Base-by-base conservation (phyloP, 2,797 vertebrate genomes). In the Brotogeris chrysoptera region DNA sequence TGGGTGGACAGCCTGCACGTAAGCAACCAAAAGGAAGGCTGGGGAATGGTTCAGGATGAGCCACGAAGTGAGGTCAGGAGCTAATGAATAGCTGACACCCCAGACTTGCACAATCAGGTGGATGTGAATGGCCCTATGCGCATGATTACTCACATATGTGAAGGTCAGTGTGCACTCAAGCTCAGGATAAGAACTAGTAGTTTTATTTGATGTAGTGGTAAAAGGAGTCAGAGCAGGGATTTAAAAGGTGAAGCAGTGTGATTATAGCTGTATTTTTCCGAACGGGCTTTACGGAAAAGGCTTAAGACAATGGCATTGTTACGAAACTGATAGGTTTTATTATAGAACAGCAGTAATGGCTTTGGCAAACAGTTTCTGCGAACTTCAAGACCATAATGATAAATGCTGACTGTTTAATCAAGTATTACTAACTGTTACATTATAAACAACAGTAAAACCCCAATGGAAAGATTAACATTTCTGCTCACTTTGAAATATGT, bases 71-170 rank as follows among this genome's bases (percentile, higher is more conserved):
- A 78, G 93, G 88, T 91, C 79, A 91, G 53, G 81, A 95, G 79
- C 79, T 94, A 89, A 93, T 78, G 92, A 94, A 69, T 7, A 91
- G 70, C 77, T 92, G 86, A 90, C 87, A 93, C 89, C 47, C 18
- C 13, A 38, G 84, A 47, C 14, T 34, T 61, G 73, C 77, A 88
- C 68, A 87, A 38, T 46, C 59, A 32, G 5, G 55, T 72, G 91
- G 80, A 78, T 70, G 63, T 50, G 82, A 84, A 88, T 6, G 28
- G 72, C 47, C 44, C 49, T 44, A 3, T 19, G n/a, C 2, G 3
- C 65, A 38, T 55, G 80, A 96, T 94, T 88, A 71, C 73, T 93
- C 82, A 81, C 79, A 52, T 28, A 14, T 90, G 82, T 72, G 82
- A 84, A 88, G 82, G 73, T 83, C 89, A 66, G 72, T 6, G 36